Conservation (phyloP, 2,113 vertebrate genomes). For the Otolemur garnettii region DNA sequence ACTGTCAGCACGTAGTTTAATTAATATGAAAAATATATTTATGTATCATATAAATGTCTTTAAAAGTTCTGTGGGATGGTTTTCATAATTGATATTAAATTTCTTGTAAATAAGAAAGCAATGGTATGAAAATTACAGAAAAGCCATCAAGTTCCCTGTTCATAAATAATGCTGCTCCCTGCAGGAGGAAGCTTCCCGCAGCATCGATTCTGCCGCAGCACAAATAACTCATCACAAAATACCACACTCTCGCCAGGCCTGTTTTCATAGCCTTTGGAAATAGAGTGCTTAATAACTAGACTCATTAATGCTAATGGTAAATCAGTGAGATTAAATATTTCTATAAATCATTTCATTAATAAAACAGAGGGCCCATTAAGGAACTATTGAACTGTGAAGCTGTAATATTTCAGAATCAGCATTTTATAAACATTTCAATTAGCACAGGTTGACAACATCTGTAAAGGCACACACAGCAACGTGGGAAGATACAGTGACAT, state of each 20-base stretch:
- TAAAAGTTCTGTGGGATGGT: conserved; percentile 60
- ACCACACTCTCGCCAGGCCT: conserved; percentile 71
- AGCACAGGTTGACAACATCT: conserved; percentile 77
- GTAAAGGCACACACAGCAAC: conserved; percentile 31
- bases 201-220: conserved; percentile 72
- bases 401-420: conserved; percentile 84
- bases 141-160: conserved; percentile 67
- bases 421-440: conserved; percentile 88
- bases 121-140: conserved; percentile 67
- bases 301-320: conserved; percentile 87
- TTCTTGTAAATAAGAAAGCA: conserved; percentile 78
- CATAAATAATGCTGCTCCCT: conserved; percentile 72
- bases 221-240: conserved; percentile 80
- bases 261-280: conserved; percentile 82
- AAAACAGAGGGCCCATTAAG: conserved; percentile 86
- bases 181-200: conserved; percentile 72
- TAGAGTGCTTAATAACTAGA: conserved; percentile 84
- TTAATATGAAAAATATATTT: conserved; percentile 74
- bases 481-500: background rate
- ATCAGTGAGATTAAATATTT: conserved; percentile 88
- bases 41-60: conserved; percentile 62
- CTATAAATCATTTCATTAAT: conserved; percentile 89
- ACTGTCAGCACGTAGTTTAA: conserved; percentile 56
- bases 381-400: conserved; percentile 83
- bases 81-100: conserved; percentile 77